A percentile compares a stretch with the other conserved stretches of the same genome.
Evolutionary conservation across 2,113 vertebrate species (phyloP).

Genomic region (Recurvirostra avosetta): DNA sequence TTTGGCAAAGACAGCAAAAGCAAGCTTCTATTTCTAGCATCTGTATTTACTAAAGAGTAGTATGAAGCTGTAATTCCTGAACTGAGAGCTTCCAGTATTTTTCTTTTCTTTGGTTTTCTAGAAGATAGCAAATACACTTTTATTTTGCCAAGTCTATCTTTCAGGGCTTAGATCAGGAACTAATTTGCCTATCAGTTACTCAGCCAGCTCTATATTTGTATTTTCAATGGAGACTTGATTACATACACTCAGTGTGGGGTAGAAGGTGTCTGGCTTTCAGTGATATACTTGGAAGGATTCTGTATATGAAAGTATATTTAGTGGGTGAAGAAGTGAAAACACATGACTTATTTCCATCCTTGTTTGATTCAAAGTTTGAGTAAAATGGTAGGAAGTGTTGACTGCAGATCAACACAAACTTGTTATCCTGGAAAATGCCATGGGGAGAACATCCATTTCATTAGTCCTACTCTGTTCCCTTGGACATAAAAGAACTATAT

Average conservation of each 20-base stretch:
- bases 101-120: neutral
- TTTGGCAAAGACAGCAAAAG: neutral
- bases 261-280: slow-evolving; percentile 50
- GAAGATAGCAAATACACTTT: neutral
- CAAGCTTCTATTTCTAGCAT: neutral
- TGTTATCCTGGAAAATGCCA: neutral
- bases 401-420: neutral
- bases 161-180: neutral
- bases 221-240: slow-evolving; percentile 46
- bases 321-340: slow-evolving; percentile 52
- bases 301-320: neutral
- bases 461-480: neutral
- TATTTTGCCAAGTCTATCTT: neutral
- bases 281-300: slow-evolving; percentile 48
- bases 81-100: neutral
- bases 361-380: slow-evolving; percentile 36
- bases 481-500: neutral
- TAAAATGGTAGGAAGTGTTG: slow-evolving; percentile 44
- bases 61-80: neutral
- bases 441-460: neutral
- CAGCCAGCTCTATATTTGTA: slow-evolving; percentile 42
- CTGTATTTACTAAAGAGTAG: neutral
- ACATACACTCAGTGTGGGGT: slow-evolving; percentile 34
- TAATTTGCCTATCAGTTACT: slow-evolving; percentile 49
- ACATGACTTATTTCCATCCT: slow-evolving; percentile 5